Percentiles rank a stretch among this genome's conserved stretches.
Conservation (phyloP, 2,113 vertebrate species). For the Girardinichthys multiradiatus region DNA sequence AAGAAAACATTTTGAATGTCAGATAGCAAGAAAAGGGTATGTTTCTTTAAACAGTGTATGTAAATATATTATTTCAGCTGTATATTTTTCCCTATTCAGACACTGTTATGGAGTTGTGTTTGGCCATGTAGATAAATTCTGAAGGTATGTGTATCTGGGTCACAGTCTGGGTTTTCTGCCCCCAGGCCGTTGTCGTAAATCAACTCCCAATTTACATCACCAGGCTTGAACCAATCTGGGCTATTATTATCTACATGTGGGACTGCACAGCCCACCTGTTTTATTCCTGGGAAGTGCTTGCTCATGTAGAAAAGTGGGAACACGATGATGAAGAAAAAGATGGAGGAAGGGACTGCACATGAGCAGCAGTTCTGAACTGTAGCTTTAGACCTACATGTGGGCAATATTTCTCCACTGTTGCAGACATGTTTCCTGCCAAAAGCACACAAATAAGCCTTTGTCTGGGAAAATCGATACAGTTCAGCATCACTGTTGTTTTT, state of each 20-base stretch:
- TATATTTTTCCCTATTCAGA: neutral
- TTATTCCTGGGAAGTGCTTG: constrained; percentile 30
- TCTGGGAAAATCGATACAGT: constrained; percentile 72
- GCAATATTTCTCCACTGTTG: constrained; percentile 59
- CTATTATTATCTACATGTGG: constrained; percentile 46
- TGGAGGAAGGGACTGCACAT: constrained; percentile 11
- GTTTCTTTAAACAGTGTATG: too few species aligned
- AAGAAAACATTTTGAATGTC: too few species aligned
- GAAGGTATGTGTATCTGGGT: constrained; percentile 28
- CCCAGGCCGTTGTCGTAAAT: constrained; percentile 45
- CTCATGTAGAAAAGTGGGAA: constrained; percentile 8
- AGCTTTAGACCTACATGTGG: constrained; percentile 51
- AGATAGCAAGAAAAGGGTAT: too few species aligned
- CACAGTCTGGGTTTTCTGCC: constrained; percentile 29
- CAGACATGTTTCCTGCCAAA: constrained; percentile 67
- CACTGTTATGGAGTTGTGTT: neutral
- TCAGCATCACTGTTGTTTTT: constrained; percentile 46
- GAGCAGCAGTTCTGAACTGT: constrained; percentile 59
- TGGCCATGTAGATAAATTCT: neutral
- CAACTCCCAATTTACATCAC: constrained; percentile 52
- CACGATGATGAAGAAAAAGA: constrained; percentile 6
- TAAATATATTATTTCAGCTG: neutral
- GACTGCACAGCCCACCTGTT: constrained; percentile 32
- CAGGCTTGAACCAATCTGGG: constrained; percentile 39
- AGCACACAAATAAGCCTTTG: constrained; percentile 57